These are phyloP conservation scores for Cheilosia scutellata DNA, from an alignment of 2,888 invertebrate genomes.

Conservation along the genomic window DNA sequence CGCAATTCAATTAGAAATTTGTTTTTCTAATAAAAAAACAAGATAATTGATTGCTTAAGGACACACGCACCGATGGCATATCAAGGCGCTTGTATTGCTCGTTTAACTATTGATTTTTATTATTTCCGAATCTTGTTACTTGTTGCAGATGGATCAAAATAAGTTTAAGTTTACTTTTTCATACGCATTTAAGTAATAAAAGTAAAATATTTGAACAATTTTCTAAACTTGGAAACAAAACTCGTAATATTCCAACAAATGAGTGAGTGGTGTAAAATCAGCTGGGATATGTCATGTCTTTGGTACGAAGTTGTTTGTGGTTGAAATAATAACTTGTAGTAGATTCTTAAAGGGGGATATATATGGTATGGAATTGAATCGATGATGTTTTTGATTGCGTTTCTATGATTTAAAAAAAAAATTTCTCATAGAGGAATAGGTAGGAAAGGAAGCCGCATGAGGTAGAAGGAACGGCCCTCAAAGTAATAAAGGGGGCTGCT, in stretches of 20 bases:
- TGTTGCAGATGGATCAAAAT: not conserved
- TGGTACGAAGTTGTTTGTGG: not conserved
- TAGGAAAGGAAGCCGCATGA: too few relatives aligned
- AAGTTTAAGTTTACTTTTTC: not conserved
- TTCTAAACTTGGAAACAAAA: not conserved
- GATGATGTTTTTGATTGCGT: too few relatives aligned
- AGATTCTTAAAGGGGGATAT: not conserved
- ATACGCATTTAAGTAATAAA: not conserved
- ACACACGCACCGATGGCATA: slow-evolving; percentile 1
- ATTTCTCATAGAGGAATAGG: too few relatives aligned
- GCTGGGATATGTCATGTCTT: slow-evolving; percentile 14
- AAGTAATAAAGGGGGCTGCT: too few relatives aligned
- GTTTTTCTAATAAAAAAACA: slow-evolving; percentile 10
- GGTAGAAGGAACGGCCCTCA: too few relatives aligned
- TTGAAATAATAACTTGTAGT: not conserved
- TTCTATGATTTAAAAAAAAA: too few relatives aligned
- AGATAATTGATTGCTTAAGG: slow-evolving; percentile 10
- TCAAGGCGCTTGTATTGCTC: not conserved
- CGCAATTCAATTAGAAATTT: slow-evolving; percentile 69
- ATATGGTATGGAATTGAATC: too few relatives aligned
- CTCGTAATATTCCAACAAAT: not conserved
- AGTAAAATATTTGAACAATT: not conserved
- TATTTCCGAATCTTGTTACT: not conserved
- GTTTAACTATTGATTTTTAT: not conserved
- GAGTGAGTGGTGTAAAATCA: slow-evolving; percentile 9